Evolutionary conservation across 2,113 vertebrate genomes (phyloP).

Genomic region (Alectura lathami): DNA sequence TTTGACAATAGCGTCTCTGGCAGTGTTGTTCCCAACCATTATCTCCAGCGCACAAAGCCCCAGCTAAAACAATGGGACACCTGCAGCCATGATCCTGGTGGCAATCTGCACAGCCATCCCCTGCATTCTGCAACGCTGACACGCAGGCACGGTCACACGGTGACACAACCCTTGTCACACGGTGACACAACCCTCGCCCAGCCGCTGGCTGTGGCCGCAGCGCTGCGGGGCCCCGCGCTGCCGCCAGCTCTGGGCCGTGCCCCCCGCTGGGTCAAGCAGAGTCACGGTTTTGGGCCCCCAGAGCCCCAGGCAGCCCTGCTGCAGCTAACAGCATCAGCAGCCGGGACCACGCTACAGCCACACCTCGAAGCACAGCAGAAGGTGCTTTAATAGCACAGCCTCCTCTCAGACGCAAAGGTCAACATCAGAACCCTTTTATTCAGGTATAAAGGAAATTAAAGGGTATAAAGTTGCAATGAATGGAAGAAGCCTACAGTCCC

Average conservation of each 20-base stretch:
- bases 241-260: not conserved
- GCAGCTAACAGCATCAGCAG: too few relatives aligned
- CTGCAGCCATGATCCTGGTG: not conserved
- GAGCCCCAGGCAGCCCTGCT: too few relatives aligned
- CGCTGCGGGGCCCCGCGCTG: not conserved
- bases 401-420: not conserved
- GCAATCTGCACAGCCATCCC: not conserved
- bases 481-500: not conserved
- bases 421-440: not conserved
- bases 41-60: conserved; percentile 27
- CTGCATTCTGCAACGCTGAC: accelerated
- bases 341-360: not conserved
- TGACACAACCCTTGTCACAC: not conserved
- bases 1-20: not conserved
- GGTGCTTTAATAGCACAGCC: not conserved
- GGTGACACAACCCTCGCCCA: not conserved
- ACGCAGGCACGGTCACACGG: not conserved
- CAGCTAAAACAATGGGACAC: not conserved
- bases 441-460: not conserved
- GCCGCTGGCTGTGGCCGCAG: not conserved
- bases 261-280: accelerated
- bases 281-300: not conserved
- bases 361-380: not conserved
- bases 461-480: not conserved
- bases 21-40: not conserved